Evolutionary conservation across 2,113 vertebrate genomes (phyloP).

Genomic region (Ovis aries): DNA sequence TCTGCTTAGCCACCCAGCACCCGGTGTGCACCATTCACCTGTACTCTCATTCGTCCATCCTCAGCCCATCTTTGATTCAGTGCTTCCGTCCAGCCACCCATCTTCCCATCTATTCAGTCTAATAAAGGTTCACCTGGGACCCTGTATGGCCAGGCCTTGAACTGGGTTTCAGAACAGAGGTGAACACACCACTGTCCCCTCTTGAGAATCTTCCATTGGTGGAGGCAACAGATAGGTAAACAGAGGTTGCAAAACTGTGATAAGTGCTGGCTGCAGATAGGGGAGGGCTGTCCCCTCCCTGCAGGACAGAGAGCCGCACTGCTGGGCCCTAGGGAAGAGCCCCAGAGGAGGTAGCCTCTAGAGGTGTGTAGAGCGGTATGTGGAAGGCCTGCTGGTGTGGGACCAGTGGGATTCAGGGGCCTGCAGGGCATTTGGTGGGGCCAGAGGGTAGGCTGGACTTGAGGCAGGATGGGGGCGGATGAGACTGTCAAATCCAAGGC

Average conservation of each 20-base stretch:
- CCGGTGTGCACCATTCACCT: background rate
- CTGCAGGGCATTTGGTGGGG: background rate
- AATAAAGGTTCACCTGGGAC: background rate
- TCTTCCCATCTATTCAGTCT: background rate
- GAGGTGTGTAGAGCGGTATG: background rate
- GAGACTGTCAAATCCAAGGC: background rate
- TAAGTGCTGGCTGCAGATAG: background rate
- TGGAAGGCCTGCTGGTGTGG: background rate
- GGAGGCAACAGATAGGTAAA: background rate
- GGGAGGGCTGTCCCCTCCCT: background rate
- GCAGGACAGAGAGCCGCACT: background rate
- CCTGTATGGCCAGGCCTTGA: background rate
- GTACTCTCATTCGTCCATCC: rapidly evolving
- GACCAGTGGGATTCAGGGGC: background rate
- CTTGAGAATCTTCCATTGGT: background rate
- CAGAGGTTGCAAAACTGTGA: background rate
- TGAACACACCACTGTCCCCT: too few relatives aligned
- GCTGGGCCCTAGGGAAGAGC: background rate
- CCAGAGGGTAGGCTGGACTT: background rate
- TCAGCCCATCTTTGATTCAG: background rate
- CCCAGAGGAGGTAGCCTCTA: background rate
- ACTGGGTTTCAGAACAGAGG: background rate
- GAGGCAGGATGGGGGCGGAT: background rate
- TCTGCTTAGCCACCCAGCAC: background rate
- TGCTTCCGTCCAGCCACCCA: rapidly evolving